Conservation (phyloP, 2,888 invertebrate species). For the Perizoma flavofasciatum region DNA sequence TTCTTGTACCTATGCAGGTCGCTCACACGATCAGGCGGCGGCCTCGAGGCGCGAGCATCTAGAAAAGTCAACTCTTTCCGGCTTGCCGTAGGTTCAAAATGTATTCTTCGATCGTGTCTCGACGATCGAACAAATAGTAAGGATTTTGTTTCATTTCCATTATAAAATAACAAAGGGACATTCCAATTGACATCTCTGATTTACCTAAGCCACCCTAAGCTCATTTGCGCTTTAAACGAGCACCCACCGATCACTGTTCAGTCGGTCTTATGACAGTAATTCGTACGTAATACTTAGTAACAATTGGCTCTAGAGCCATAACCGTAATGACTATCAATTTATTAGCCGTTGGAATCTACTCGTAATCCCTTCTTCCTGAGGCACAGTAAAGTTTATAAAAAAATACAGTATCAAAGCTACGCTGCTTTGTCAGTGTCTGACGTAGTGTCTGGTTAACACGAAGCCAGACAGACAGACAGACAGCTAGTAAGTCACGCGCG, state of each 20-base stretch:
- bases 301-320: conserved; percentile 58
- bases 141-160: too few species aligned
- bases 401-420: conserved; percentile 1
- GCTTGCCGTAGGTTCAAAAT: too few species aligned
- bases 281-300: conserved; percentile 40
- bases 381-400: conserved; percentile 10
- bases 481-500: too few species aligned
- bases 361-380: conserved; percentile 48
- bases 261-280: conserved; percentile 36
- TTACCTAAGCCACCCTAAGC: conserved; percentile 2
- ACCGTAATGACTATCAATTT: conserved; percentile 62
- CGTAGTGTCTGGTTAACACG: background rate
- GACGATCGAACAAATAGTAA: too few species aligned
- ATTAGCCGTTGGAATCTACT: conserved; percentile 57
- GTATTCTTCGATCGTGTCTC: too few species aligned
- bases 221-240: conserved; percentile 7
- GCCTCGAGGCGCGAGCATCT: too few species aligned
- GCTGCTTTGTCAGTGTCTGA: background rate
- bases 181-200: too few species aligned
- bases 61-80: too few species aligned
- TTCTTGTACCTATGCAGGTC: too few species aligned
- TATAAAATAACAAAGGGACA: too few species aligned
- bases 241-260: conserved; percentile 18
- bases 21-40: too few species aligned
- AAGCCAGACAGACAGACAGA: too few species aligned